Evolutionary conservation across 2,888 invertebrate genomes (phyloP), one percentile per base, ranked within the genome.

Genomic region (Punctoribates punctum): DNA sequence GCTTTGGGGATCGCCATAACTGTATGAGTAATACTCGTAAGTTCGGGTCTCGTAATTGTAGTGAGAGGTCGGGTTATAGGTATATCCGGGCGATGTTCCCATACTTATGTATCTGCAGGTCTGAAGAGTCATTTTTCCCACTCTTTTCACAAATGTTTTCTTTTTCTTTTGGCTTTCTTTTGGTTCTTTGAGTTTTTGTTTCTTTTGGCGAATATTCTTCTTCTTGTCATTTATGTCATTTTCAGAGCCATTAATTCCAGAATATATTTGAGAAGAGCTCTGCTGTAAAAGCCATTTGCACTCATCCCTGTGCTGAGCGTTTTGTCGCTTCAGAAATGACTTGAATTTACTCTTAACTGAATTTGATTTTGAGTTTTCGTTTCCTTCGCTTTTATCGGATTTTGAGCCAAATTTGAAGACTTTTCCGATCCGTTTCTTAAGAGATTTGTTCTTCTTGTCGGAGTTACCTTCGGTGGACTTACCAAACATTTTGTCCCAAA

Each of bases 61-160:
- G 25, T 73, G 48, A 34, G 51, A 42, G 20, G 73, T 34, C 48
- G 57, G 51, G 11, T 51, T 54, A 17, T 15, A 20, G 0, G 29
- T 15, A 20, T 9, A 73, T 1, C 51, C 57, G 2, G 73, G 51
- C 3, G 51, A 1, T 5, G 73, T 11, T 1, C 73, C 73, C 25
- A 73, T 46, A 34, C 54, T 42, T 65, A 77, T 77, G 23, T 54
- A 74, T 17, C 74, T 38, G 29, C 77, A 77, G 9, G 75, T 65
- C n/a, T 46, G 20, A 23, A 77, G 38, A 27, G 72, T 77, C 1
- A 77, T 17, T 54, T 76, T 74, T 20, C 77, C 77, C 6, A 72
- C 73, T 62, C 46, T 60, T 57, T 77, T 77, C 20, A 62, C 23
- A 15, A 77, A 27, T 1, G 23, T 38, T 25, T 60, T 65, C 27